Evolutionary conservation across 2,797 vertebrate species (phyloP).

Genomic region (Pampus argenteus): DNA sequence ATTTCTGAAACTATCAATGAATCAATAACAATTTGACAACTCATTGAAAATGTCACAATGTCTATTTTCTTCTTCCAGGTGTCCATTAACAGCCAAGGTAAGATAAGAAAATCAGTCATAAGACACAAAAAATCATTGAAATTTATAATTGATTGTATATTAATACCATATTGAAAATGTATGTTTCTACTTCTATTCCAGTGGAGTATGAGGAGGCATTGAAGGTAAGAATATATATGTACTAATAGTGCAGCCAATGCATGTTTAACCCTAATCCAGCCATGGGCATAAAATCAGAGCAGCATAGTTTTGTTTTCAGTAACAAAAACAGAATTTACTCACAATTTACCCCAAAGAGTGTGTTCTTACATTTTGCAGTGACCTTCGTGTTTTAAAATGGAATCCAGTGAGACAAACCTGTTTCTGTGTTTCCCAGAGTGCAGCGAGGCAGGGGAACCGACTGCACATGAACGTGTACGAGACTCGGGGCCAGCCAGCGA

Average conservation of each 20-base stretch:
- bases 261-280: not conserved
- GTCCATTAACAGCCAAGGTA: slow-evolving; percentile 94
- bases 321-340: too few relatives aligned
- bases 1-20: not conserved
- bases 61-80: slow-evolving; percentile 83
- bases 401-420: not conserved
- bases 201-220: slow-evolving; percentile 96
- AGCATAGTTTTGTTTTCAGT: too few relatives aligned
- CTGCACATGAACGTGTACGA: slow-evolving; percentile 94
- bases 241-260: too few relatives aligned
- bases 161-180: not conserved
- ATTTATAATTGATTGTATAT: not conserved
- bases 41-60: not conserved
- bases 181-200: slow-evolving; percentile 70
- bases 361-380: too few relatives aligned
- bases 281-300: too few relatives aligned
- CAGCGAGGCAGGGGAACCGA: slow-evolving; percentile 89
- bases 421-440: slow-evolving; percentile 83
- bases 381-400: not conserved
- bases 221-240: slow-evolving; percentile 84
- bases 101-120: slow-evolving; percentile 47
- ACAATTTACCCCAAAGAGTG: not conserved
- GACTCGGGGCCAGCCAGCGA: slow-evolving; percentile 71
- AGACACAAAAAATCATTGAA: not conserved
- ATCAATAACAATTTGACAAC: not conserved